These are phyloP conservation scores for Marcusenius ussheri DNA, from an alignment of 2,113 vertebrate species.

Conservation along the genomic window DNA sequence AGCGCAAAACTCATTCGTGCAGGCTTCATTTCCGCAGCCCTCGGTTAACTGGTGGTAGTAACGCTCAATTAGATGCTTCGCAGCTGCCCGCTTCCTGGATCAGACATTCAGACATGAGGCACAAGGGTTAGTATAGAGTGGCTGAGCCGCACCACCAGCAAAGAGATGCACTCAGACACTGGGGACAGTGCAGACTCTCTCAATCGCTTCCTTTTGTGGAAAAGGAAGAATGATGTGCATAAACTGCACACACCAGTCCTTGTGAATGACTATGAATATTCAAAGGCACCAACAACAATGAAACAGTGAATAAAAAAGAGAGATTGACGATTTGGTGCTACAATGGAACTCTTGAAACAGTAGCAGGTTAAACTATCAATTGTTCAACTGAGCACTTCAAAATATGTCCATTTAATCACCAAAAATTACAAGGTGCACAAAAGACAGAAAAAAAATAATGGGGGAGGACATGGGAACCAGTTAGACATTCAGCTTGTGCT, in stretches of 20 bases:
- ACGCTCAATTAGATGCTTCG: slow-evolving; percentile 99
- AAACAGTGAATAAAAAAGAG: not conserved
- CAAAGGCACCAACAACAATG: not conserved
- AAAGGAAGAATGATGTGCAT: not conserved
- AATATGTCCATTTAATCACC: not conserved
- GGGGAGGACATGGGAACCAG: not conserved
- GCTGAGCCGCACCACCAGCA: not conserved
- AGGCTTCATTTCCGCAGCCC: slow-evolving; percentile 98
- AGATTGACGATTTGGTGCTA: not conserved
- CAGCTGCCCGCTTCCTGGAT: slow-evolving; percentile 96
- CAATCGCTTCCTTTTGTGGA: not conserved
- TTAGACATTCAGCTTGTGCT: not conserved
- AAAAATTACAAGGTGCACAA: not conserved
- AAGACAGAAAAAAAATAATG: not conserved
- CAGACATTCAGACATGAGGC: slow-evolving; percentile 71
- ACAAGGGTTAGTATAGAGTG: slow-evolving; percentile 49
- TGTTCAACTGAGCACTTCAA: not conserved
- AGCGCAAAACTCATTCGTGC: slow-evolving; percentile 96
- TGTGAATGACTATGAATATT: not conserved
- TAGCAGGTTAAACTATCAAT: not conserved
- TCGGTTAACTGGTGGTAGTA: slow-evolving; percentile 99
- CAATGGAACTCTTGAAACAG: not conserved
- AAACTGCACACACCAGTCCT: not conserved
- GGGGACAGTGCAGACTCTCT: not conserved
- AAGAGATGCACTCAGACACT: not conserved